These are phyloP conservation scores for Crypturellus undulatus DNA, from an alignment of 2,113 vertebrate species.

Conservation along the genomic window DNA sequence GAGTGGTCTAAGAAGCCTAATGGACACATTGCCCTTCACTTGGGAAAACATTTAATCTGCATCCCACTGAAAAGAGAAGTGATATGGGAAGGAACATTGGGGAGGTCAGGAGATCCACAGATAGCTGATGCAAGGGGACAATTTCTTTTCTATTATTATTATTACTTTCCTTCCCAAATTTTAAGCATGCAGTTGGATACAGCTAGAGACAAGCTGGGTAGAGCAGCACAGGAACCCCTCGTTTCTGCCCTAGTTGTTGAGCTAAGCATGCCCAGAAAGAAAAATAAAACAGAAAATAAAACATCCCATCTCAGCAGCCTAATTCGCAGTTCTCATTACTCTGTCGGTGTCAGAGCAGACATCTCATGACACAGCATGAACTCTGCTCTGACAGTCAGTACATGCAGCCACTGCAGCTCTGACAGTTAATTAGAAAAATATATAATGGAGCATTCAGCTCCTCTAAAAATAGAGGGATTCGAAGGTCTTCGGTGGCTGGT, in stretches of 20 bases:
- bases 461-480: background rate
- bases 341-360: background rate
- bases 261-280: background rate
- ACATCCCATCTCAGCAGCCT: background rate
- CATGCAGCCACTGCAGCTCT: background rate
- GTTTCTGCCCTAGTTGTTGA: background rate
- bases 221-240: background rate
- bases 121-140: background rate
- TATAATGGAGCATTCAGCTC: fast-evolving
- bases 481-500: background rate
- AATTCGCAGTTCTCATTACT: background rate
- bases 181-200: background rate
- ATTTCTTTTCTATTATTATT: too few relatives aligned
- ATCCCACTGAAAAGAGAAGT: background rate
- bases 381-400: background rate
- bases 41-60: background rate
- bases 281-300: background rate
- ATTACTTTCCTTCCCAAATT: background rate
- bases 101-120: background rate
- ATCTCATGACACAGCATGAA: background rate
- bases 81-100: background rate
- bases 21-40: background rate
- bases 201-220: background rate
- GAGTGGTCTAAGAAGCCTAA: background rate
- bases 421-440: background rate